Percentiles rank a stretch among this genome's conserved stretches.
Evolutionary conservation across 2,888 invertebrate species (phyloP).

Genomic region (Rhagophthalmus giganteus): DNA sequence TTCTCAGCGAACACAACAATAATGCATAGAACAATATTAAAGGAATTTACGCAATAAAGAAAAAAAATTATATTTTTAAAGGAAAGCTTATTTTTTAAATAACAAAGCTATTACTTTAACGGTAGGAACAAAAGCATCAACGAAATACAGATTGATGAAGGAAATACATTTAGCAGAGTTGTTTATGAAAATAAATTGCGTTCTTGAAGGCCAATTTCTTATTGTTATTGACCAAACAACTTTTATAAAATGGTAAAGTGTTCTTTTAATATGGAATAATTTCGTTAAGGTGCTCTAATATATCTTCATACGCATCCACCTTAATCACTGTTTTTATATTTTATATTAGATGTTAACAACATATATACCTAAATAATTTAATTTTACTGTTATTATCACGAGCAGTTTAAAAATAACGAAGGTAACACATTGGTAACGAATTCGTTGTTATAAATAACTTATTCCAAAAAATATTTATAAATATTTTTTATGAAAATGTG

Average conservation of each 20-base stretch:
- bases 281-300: conserved; percentile 19
- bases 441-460: no score
- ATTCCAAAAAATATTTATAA: no score
- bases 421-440: no score
- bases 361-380: no score
- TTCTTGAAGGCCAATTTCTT: conserved; percentile 26
- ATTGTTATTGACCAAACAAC: conserved; percentile 30
- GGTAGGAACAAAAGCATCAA: conserved; percentile 18
- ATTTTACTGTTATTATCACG: no score
- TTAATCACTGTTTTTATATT: no score
- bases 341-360: no score
- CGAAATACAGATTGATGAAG: conserved; percentile 31
- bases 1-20: no score
- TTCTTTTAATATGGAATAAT: conserved; percentile 26
- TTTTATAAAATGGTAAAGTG: conserved; percentile 28
- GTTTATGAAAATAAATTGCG: conserved; percentile 33
- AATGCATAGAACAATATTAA: no score
- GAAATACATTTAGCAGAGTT: conserved; percentile 26
- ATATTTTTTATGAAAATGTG: no score
- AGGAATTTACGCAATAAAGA: no score
- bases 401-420: no score
- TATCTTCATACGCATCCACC: conserved; percentile 19
- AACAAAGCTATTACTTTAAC: conserved; percentile 19
- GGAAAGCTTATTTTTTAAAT: conserved; percentile 21
- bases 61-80: conserved; percentile 12